Evolutionary conservation across 2,113 vertebrate genomes (phyloP), one percentile per base, ranked within the genome.

Genomic region (Loxodonta africana): DNA sequence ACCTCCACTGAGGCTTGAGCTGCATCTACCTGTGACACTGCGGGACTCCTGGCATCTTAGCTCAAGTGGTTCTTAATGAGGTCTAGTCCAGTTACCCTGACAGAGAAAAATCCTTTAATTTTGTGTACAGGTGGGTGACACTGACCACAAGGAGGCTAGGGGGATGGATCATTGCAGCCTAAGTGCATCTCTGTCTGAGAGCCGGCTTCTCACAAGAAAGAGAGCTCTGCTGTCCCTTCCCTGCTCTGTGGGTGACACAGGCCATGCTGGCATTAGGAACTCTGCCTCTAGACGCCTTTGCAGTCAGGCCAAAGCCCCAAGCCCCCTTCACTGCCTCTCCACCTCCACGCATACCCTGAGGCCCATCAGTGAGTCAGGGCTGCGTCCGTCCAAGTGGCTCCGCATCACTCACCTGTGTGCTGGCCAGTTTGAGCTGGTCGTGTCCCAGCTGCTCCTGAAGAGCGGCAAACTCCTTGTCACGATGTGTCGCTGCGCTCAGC

Each of bases 371-470:
- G 99, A 84, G 53, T 6, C 0, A 1, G 4, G 25, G 14, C 10
- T 1, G 6, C n/a, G 57, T 46, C 11, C 37, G 62, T 41, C 46
- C 0, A 1, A 15, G 7, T 0, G 6, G n/a, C 9, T 1, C 0
- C 20, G 30, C 1, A 81, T 93, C 46, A 98, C 98, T 99, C 97
- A 98, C 99, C 98, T 99, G 97, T 96, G 99, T 94, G 0, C 1
- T 96, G 26, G 98, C 97, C 93, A 99, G 98, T 0, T 89, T 97
- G 92, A 90, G 98, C 96, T 97, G 99, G 77, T 99, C 97, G n/a
- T 97, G 96, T 96, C 99, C 95, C 33, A 99, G 98, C 98, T 99
- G 98, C 23, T 94, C 94, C 48, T 0, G 98, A 60, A 98, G 98
- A 6, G 96, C 65, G 0, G 83, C 94, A 26, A 99, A 88, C 97